Evolutionary conservation across 2,888 invertebrate genomes (phyloP), one percentile per base, ranked within the genome.

Genomic region (Byasa hedistus): DNA sequence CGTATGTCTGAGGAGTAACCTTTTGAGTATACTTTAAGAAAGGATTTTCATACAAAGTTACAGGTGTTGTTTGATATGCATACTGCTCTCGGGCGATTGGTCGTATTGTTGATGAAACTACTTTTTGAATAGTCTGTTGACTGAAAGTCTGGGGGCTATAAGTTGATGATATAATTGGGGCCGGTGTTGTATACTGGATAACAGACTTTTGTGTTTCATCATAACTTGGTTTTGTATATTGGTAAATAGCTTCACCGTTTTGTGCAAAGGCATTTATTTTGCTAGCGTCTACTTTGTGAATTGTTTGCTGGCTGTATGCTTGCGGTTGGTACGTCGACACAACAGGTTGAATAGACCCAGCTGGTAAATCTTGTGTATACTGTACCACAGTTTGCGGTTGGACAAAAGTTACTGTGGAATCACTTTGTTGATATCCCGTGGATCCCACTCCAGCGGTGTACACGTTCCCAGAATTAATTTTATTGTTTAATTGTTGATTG

Each of bases 291-390:
- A 83, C 81, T 61, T 82, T 83, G 68, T 87, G 85, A 39, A 85
- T 62, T 1, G 82, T 86, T 74, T 88, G 85, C 23, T 88, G 87
- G 58, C 78, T 84, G 63, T 76, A 81, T 1, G 75, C 74, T 70
- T 84, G 84, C 17, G 88, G 84, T 68, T 79, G 76, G 64, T 86
- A 85, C 2, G 84, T 81, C 4, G 85, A 79, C 24, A 82, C 78
- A 32, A 76, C 72, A 21, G 79, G 76, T 64, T 79, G 77, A 7
- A 68, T 62, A 22, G 69, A 67, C 4, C 55, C 57, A 15, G 67
- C 68, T 3, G 67, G 69, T 48, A 85, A 65, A 3, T 82, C 87
- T 72, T 89, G 85, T 8, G 72, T 69, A 55, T 74, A 74, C 61
- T 76, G 71, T 44, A 77, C 65, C 7, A 74, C 61, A 55, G 69